Conservation (phyloP, 2,113 vertebrate genomes). For the Baryphthengus martii region DNA sequence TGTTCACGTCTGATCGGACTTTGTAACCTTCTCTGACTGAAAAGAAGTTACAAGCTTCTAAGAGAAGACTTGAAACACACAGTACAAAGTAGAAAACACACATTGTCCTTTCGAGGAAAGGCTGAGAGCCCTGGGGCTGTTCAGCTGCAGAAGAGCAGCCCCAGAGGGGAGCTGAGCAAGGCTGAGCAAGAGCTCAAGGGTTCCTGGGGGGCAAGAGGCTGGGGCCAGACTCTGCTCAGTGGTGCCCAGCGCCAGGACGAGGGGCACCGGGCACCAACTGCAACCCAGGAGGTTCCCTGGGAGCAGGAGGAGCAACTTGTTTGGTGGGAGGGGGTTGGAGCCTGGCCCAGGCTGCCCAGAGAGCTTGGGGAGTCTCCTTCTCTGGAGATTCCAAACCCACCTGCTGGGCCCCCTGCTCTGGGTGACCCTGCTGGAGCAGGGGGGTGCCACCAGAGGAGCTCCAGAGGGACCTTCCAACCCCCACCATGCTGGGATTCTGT, state of each 20-base stretch:
- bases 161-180: neutral
- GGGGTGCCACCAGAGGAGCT: too few relatives aligned
- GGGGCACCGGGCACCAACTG: too few relatives aligned
- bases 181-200: neutral
- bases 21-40: constrained; percentile 89
- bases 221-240: neutral
- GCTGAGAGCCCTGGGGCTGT: neutral
- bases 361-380: too few relatives aligned
- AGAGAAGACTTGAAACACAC: neutral
- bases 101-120: neutral
- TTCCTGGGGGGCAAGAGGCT: neutral
- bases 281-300: too few relatives aligned
- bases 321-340: too few relatives aligned
- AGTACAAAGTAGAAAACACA: neutral
- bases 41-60: neutral
- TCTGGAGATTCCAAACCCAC: too few relatives aligned
- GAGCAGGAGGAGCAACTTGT: too few relatives aligned
- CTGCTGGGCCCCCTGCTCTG: too few relatives aligned
- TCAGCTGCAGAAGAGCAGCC: neutral
- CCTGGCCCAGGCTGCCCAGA: too few relatives aligned
- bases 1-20: constrained; percentile 85
- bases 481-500: neutral
- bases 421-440: too few relatives aligned
- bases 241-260: too few relatives aligned
- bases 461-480: neutral